Evolutionary conservation across 1,140 invertebrate species (phyloP), one percentile per base, ranked within the genome.

Genomic region (Augochlora pura): DNA sequence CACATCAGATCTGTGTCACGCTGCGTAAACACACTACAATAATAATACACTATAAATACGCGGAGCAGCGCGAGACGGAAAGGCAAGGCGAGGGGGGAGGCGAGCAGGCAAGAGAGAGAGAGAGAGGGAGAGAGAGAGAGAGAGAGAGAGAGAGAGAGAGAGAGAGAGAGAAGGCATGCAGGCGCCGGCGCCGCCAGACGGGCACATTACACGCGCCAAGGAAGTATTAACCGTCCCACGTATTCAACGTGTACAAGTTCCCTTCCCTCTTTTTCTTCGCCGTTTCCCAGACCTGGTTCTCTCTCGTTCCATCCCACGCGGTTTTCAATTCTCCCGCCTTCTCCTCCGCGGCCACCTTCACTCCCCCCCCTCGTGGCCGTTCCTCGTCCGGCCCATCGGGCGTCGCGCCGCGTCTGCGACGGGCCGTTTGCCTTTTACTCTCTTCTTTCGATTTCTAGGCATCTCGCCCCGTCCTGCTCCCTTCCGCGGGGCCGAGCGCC

Each of bases 11-110:
- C 64, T 87, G 83, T 88, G 88, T 83, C 86, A 87, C 86, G 84
- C 87, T 80, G 84, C 86, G 84, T 88, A 88, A 88, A 89, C 84
- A 88, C 64, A 87, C 86, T 88, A 88, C 83, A 88, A 89, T 89
- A 88, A 86, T 88, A 89, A 86, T 89, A 86, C 27, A 85, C 87
- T 88, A 88, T 89, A 88, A 89, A 89, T 89, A 89, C 81, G 63
- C 68, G 27, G 71, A 63, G 69, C 79, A 72, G 71, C 77, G 69
- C 75, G 1, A 68, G 12, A 16, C 10, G 9, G 25, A 12, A 5
- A n/a, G 21, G 32, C 12, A 10, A 38, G 49, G 49, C 9, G 42
- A 10, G 42, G 42, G 42, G 8, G 42, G 86, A n/a, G 87, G 82
- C 87, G n/a, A n/a, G 86, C 86, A 83, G 88, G 87, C 88, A 10